Evolutionary conservation across 2,797 vertebrate species (phyloP).

Genomic region (Natrix natrix): DNA sequence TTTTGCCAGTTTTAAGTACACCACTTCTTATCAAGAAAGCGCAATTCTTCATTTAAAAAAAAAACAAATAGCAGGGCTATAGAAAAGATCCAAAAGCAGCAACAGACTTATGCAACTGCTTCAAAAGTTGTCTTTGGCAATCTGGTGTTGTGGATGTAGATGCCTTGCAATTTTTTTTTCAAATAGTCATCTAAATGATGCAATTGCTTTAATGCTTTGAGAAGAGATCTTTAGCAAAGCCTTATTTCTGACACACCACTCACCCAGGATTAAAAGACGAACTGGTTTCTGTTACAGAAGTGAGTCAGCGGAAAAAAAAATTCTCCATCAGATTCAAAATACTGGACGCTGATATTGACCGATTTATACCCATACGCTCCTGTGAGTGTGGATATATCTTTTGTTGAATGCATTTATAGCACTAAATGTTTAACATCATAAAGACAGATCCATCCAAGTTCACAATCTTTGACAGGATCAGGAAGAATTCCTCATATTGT

Average conservation of each 20-base stretch:
- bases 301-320: background rate
- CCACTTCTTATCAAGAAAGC: background rate
- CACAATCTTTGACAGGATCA: background rate
- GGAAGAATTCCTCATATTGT: background rate
- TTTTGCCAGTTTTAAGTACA: background rate
- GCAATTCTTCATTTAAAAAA: background rate
- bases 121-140: background rate
- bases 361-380: background rate
- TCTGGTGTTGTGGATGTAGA: background rate
- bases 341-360: background rate
- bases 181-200: background rate
- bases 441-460: background rate
- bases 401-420: background rate
- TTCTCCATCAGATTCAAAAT: background rate
- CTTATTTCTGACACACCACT: background rate
- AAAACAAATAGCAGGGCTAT: background rate
- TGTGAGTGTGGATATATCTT: background rate
- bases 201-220: background rate
- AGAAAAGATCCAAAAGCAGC: background rate
- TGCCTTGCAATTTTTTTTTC: background rate
- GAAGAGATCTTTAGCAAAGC: background rate
- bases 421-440: background rate
- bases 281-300: background rate
- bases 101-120: background rate
- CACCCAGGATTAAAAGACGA: background rate